Conservation (phyloP, 2,888 invertebrate genomes). For the Acronicta leporina region DNA sequence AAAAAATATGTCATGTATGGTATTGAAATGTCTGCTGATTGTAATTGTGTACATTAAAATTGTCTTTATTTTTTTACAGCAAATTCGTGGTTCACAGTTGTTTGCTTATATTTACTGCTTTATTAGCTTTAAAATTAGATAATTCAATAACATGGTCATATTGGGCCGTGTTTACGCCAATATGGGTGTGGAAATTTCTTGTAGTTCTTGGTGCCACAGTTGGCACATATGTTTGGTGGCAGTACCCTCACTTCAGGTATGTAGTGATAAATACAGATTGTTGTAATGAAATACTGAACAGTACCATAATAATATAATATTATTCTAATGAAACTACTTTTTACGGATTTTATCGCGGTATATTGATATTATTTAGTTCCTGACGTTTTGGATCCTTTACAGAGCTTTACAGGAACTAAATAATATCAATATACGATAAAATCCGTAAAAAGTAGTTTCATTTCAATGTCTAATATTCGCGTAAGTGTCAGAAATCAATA, state of each 20-base stretch:
- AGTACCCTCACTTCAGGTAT: conserved; percentile 97
- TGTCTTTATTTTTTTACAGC: conserved; percentile 90
- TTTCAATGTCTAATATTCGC: too few species aligned
- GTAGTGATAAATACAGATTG: conserved; percentile 19
- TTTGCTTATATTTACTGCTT: conserved; percentile 96
- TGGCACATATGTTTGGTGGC: conserved; percentile 98
- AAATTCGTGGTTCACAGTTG: conserved; percentile 99
- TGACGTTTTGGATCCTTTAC: too few species aligned
- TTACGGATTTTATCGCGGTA: too few species aligned
- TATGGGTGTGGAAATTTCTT: conserved; percentile 99
- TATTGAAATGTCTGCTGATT: conserved; percentile 41
- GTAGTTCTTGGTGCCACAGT: conserved; percentile 97
- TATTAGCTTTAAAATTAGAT: conserved; percentile 97
- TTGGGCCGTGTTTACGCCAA: conserved; percentile 98
- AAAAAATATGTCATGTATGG: conserved; percentile 23
- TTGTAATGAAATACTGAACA: too few species aligned
- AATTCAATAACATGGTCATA: conserved; percentile 97
- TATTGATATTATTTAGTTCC: too few species aligned
- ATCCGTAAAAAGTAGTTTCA: too few species aligned
- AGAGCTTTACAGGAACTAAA: too few species aligned
- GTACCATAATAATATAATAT: too few species aligned
- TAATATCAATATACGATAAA: too few species aligned
- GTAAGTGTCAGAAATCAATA: too few species aligned
- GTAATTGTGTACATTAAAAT: conserved; percentile 12
- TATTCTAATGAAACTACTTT: too few species aligned